A percentile compares a stretch with the other conserved stretches of the same genome.
Conservation (phyloP, 92 coral and sea anemone genomes). For the Metridium senile region DNA sequence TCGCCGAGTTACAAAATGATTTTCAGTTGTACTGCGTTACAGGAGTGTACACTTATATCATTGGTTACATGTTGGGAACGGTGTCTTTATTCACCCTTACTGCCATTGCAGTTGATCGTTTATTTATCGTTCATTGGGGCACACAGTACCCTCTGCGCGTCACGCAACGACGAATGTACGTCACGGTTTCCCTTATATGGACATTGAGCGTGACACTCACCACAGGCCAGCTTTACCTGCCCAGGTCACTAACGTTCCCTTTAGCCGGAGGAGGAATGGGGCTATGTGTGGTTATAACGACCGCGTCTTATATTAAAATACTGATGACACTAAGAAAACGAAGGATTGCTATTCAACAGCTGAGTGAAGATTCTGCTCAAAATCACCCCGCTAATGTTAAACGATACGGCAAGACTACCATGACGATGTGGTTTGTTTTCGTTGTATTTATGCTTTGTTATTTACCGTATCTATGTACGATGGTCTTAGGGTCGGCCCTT, state of each 20-base stretch:
- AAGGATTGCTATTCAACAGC: background rate
- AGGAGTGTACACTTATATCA: background rate
- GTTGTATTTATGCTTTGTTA: conserved; percentile 19
- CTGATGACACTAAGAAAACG: conserved; percentile 4
- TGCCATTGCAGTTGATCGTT: conserved; percentile 26
- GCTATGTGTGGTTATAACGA: conserved; percentile 11
- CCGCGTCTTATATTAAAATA: conserved; percentile 12
- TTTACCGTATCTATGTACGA: conserved; percentile 9
- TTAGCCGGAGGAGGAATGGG: conserved; percentile 12
- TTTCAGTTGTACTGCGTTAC: conserved; percentile 17
- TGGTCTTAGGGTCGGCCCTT: conserved; percentile 8
- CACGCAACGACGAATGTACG: conserved; percentile 6
- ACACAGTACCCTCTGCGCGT: conserved; percentile 2
- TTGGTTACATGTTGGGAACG: conserved; percentile 7
- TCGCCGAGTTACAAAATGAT: conserved; percentile 13
- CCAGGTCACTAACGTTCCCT: conserved; percentile 10
- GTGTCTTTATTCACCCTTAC: conserved; percentile 13
- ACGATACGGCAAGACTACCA: conserved; percentile 9
- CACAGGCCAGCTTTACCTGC: conserved; percentile 13
- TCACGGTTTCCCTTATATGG: conserved; percentile 17
- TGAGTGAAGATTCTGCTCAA: background rate
- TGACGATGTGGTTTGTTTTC: conserved; percentile 12
- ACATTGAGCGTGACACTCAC: background rate
- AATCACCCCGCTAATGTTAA: background rate
- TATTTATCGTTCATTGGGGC: conserved; percentile 13